phyloP scores from a whole-genome alignment of 2,113 vertebrate genomes.

The Neotoma lepida region DNA sequence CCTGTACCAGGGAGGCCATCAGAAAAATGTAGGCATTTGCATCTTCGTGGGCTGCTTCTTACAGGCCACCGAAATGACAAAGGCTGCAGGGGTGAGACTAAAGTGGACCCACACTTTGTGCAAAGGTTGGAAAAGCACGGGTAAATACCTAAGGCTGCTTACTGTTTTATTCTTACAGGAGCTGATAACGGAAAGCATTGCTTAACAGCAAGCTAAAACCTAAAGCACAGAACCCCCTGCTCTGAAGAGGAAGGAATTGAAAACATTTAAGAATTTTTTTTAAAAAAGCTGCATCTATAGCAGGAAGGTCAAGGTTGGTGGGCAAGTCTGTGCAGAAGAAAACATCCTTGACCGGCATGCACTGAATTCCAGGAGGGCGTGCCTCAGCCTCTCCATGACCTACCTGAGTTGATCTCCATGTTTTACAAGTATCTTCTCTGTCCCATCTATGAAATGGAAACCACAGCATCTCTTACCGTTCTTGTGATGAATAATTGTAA shows the following conservation, averaged over 20 bases:
- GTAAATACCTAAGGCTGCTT: neutral
- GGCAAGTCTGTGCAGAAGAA: neutral
- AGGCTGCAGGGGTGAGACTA: neutral
- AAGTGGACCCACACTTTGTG: neutral
- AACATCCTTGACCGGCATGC: rapidly evolving
- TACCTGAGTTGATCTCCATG: neutral
- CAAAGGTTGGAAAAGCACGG: neutral
- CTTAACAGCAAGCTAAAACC: neutral
- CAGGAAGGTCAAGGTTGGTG: rapidly evolving
- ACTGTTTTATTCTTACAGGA: neutral
- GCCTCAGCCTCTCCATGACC: neutral
- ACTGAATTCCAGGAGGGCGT: neutral
- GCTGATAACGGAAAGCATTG: neutral
- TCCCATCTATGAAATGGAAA: neutral
- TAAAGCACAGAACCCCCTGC: neutral
- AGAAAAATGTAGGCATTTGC: neutral
- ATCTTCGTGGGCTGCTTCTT: neutral
- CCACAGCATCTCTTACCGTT: neutral
- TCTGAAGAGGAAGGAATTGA: neutral
- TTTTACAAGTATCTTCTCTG: neutral
- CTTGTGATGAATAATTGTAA: neutral
- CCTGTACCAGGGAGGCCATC: neutral
- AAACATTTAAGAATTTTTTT: neutral
- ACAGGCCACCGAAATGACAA: neutral
- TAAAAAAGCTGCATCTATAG: too few relatives aligned